Conservation (phyloP, 2,888 invertebrate genomes). For the Epirrhoe alternata region DNA sequence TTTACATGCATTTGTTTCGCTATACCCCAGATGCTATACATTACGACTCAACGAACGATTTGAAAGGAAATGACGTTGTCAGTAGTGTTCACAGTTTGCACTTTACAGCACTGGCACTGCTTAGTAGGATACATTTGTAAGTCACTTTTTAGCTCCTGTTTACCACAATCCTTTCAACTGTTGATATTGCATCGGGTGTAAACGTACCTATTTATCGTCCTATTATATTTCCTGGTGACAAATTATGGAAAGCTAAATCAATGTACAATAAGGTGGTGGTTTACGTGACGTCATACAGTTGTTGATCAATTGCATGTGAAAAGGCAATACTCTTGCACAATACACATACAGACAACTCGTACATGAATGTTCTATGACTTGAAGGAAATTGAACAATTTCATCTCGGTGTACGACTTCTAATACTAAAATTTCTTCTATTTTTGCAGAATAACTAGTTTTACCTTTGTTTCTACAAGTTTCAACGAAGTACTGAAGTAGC, state of each 20-base stretch:
- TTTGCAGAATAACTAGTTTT: neutral
- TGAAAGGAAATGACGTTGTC: neutral
- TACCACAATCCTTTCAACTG: too few relatives aligned
- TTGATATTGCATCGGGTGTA: too few relatives aligned
- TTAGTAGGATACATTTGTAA: too few relatives aligned
- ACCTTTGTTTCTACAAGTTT: slow-evolving; percentile 4
- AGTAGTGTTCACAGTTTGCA: too few relatives aligned
- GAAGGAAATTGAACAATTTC: slow-evolving; percentile 21
- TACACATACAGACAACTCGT: slow-evolving; percentile 15
- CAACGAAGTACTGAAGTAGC: neutral
- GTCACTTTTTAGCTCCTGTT: too few relatives aligned
- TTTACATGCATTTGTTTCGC: neutral
- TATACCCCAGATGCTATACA: neutral
- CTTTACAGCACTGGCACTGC: too few relatives aligned
- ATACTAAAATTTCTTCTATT: neutral
- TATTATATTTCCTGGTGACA: too few relatives aligned
- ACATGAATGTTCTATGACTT: slow-evolving; percentile 19
- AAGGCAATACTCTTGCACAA: slow-evolving; percentile 19
- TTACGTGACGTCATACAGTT: neutral
- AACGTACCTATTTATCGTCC: too few relatives aligned
- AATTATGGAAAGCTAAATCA: too few relatives aligned
- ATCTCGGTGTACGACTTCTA: slow-evolving; percentile 7
- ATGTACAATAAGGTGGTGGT: neutral
- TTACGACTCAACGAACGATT: neutral
- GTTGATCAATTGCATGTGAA: neutral